Evolutionary conservation across 2,113 vertebrate genomes (phyloP), one percentile per base, ranked within the genome.

Genomic region (Heterochromis multidens): DNA sequence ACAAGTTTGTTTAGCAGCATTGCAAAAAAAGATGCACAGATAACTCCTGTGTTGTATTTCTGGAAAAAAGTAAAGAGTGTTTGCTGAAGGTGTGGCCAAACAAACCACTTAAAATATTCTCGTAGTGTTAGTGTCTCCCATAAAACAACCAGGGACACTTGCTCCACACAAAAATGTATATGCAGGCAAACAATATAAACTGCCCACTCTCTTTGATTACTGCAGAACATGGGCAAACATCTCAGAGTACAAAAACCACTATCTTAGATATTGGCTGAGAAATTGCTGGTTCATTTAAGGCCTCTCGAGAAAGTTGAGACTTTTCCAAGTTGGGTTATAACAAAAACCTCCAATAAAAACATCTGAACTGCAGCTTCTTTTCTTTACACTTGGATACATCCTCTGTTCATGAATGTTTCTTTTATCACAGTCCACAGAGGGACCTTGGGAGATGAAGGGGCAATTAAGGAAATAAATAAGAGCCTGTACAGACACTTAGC

Each of bases 381-480:
- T 63, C 74, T 74, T 80, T 83, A 84, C 79, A 76, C 82, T 52
- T 19, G 29, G 58, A 79, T 70, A 61, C 16, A 46, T 86, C n/a
- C 49, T 88, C 57, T 58, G 67, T 87, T 84, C 84, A 78, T 77
- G 86, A 91, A 89, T 77, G 85, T 87, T 90, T 88, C 84, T 87
- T 87, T 94, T 89, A 93, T 95, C 90, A 90, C 76, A 85, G 84
- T 60, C 81, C 80, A 88, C 81, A 57, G 77, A 72, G 82, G 86
- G 87, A 91, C 89, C 89, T 88, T 89, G 92, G 87, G 84, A 91
- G 90, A 94, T 92, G 85, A 91, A 94, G 85, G 88, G 65, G 90
- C 91, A 90, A 91, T 94, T 94, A 92, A 86, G 91, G 87, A 94
- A 92, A 93, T 89, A 95, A 93, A 95, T 94, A 94, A 91, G 84